Evolutionary conservation across 2,797 vertebrate genomes (phyloP).

Genomic region (Mus minutoides): DNA sequence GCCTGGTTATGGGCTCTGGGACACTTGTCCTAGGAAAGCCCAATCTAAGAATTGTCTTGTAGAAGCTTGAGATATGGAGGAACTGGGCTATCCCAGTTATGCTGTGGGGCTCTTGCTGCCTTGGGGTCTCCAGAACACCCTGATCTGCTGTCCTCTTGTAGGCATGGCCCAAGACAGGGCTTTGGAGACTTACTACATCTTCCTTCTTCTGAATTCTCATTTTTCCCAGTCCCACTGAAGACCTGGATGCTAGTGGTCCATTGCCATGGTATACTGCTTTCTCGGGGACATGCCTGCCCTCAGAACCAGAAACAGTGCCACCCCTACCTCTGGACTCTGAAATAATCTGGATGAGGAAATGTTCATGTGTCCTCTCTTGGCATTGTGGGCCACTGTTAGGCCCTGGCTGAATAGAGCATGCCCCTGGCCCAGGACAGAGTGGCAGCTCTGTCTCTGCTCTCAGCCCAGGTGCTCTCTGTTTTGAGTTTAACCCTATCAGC

Average conservation of each 20-base stretch:
- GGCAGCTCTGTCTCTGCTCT: background rate
- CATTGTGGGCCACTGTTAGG: background rate
- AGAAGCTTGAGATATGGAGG: background rate
- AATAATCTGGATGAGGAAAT: constrained; percentile 42
- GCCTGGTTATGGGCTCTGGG: background rate
- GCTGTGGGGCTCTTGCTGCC: background rate
- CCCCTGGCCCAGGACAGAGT: constrained; percentile 5
- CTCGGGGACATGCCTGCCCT: constrained; percentile 14
- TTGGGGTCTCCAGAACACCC: background rate
- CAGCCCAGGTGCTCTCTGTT: background rate
- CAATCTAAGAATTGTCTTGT: background rate
- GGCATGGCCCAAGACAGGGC: background rate
- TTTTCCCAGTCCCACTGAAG: background rate
- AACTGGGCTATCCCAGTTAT: background rate
- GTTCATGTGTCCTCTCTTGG: background rate
- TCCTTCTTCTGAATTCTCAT: constrained; percentile 20
- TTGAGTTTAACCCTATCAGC: background rate
- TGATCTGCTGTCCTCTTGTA: background rate
- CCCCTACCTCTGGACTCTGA: background rate
- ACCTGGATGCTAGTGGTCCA: background rate
- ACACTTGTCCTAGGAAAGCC: constrained; percentile 9
- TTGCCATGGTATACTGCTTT: background rate
- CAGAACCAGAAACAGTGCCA: background rate
- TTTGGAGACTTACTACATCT: background rate
- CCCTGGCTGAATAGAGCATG: background rate